A percentile compares a stretch with the other conserved stretches of the same genome.
Evolutionary conservation across 1,140 invertebrate genomes (phyloP).

Genomic region (Anthonomus grandis): DNA sequence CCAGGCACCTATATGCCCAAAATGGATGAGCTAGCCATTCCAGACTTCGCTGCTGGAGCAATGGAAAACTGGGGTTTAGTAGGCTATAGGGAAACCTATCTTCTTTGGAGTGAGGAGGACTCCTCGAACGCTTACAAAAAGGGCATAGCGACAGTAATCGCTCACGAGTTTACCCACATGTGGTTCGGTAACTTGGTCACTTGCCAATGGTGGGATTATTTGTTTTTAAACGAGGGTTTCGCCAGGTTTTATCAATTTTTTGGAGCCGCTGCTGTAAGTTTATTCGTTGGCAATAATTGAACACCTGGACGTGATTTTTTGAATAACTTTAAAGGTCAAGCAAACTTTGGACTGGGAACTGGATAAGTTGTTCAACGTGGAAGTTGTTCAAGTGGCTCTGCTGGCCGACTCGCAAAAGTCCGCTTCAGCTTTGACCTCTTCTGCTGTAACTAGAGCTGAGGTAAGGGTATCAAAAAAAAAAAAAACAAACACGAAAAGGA

Average conservation of each 20-base stretch:
- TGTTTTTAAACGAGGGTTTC: constrained; percentile 92
- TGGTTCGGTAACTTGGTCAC: constrained; percentile 90
- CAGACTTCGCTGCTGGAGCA: constrained; percentile 80
- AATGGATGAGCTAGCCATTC: constrained; percentile 65
- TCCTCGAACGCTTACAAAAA: constrained; percentile 74
- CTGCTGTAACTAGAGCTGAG: constrained; percentile 29
- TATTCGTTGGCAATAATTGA: constrained; percentile 42
- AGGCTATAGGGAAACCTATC: constrained; percentile 82
- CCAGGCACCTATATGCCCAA: constrained; percentile 32
- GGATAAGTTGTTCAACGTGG: constrained; percentile 48
- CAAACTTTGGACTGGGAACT: constrained; percentile 26
- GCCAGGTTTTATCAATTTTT: constrained; percentile 50
- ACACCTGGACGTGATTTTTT: not conserved
- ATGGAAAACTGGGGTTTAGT: constrained; percentile 90
- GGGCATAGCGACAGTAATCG: constrained; percentile 73
- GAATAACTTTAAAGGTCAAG: not conserved
- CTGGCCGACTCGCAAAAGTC: constrained; percentile 30
- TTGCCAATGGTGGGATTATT: constrained; percentile 88
- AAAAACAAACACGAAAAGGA: not conserved
- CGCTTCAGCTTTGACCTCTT: constrained; percentile 42
- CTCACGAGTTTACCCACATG: constrained; percentile 90
- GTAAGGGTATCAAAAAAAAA: not conserved
- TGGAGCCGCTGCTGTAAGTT: constrained; percentile 40
- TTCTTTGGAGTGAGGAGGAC: constrained; percentile 67
- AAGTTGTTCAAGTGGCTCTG: constrained; percentile 49